A percentile compares a stretch with the other conserved stretches of the same genome.
Evolutionary conservation across 2,888 invertebrate genomes (phyloP).

Genomic region (Melinaea marsaeus): DNA sequence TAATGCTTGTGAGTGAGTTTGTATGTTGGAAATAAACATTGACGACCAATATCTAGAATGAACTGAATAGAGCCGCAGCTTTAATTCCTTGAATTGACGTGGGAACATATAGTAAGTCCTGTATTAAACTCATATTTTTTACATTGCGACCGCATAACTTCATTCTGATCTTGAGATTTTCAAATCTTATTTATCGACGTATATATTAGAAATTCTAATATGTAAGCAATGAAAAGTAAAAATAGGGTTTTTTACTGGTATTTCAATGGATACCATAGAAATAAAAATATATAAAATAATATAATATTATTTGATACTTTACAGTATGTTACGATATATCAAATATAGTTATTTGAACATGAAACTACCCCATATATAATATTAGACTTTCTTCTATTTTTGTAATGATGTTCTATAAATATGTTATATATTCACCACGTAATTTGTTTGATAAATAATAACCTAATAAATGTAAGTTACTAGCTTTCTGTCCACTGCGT

Average conservation of each 20-base stretch:
- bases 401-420: no score
- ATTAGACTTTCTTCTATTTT: background rate
- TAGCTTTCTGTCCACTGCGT: no score
- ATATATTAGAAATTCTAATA: constrained; percentile 15
- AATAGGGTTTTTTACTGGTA: background rate
- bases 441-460: no score
- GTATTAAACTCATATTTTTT: constrained; percentile 27
- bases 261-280: background rate
- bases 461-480: no score
- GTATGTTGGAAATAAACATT: no score
- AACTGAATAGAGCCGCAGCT: background rate
- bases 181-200: constrained; percentile 16
- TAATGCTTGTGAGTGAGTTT: no score
- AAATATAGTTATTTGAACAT: background rate
- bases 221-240: background rate
- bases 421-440: no score
- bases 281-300: background rate
- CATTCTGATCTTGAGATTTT: constrained; percentile 18
- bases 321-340: background rate
- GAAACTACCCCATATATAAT: no score
- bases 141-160: constrained; percentile 20
- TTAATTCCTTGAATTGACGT: constrained; percentile 13
- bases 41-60: no score
- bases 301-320: background rate
- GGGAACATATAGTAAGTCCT: constrained; percentile 20